phyloP scores from a whole-genome alignment of 2,797 vertebrate genomes.

The Simalia tracyae region DNA sequence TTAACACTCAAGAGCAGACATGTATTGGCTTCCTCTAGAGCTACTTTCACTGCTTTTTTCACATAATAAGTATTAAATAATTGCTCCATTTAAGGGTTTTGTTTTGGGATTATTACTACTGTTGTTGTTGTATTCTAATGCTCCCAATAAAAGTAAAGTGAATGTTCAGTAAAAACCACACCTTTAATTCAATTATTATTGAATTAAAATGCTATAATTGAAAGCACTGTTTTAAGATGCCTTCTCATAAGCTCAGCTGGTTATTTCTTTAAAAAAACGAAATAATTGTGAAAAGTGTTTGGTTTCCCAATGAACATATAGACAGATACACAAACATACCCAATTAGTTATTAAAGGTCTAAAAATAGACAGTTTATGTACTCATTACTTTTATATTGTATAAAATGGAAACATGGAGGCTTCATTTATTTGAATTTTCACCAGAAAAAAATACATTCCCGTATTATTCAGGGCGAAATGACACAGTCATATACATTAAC shows the following conservation, averaged over 20 bases:
- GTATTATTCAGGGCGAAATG: background rate
- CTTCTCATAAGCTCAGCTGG: constrained; percentile 52
- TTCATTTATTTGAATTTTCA: background rate
- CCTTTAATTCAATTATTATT: constrained; percentile 68
- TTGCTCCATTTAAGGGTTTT: constrained; percentile 50
- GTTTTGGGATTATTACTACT: background rate
- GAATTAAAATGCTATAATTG: constrained; percentile 62
- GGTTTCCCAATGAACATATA: constrained; percentile 47
- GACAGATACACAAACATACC: constrained; percentile 43
- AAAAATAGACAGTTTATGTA: background rate
- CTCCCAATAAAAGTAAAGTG: constrained; percentile 61
- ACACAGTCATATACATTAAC: background rate
- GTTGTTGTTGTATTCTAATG: constrained; percentile 59
- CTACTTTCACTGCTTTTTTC: constrained; percentile 42
- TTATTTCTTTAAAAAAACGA: constrained; percentile 37
- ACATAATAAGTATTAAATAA: constrained; percentile 66
- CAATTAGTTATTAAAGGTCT: constrained; percentile 18
- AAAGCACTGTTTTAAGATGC: constrained; percentile 54
- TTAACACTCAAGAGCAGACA: constrained; percentile 48
- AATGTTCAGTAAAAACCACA: constrained; percentile 65
- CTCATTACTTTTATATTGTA: background rate
- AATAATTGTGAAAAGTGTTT: constrained; percentile 40
- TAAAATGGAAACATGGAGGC: background rate
- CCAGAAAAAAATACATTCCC: background rate
- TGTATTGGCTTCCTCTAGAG: constrained; percentile 38